phyloP scores from a whole-genome alignment of 2,888 invertebrate species.

The Mechanitis messenoides region DNA sequence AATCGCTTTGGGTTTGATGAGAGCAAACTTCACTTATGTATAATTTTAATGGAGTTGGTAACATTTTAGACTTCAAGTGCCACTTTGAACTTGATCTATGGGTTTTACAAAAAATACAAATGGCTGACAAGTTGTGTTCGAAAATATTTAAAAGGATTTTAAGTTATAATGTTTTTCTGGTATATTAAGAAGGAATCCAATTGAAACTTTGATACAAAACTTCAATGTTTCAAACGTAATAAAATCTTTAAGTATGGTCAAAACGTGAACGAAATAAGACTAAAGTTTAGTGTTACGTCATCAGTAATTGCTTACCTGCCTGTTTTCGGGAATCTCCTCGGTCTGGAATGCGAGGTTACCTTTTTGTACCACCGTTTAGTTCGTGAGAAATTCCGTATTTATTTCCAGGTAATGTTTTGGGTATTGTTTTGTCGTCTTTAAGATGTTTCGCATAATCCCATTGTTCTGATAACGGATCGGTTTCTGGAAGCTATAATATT shows the following conservation, averaged over 20 bases:
- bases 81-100: conserved; percentile 4
- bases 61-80: background rate
- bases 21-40: conserved; percentile 3
- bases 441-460: conserved; percentile 11
- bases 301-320: conserved; percentile 35
- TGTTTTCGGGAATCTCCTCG: conserved; percentile 41
- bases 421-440: conserved; percentile 12
- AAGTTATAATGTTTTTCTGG: too few species aligned
- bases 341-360: conserved; percentile 45
- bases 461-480: conserved; percentile 7
- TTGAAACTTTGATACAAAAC: too few species aligned
- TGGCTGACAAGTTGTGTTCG: too few species aligned
- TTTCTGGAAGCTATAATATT: conserved; percentile 2
- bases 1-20: conserved; percentile 8
- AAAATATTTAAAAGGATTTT: background rate
- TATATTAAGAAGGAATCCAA: too few species aligned
- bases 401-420: conserved; percentile 31
- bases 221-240: too few species aligned
- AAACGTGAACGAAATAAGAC: background rate
- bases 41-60: background rate
- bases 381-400: conserved; percentile 34
- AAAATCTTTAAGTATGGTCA: background rate
- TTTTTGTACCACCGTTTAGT: conserved; percentile 26
- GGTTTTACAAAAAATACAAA: background rate
- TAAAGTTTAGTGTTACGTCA: conserved; percentile 35